Percentiles rank a stretch among this genome's conserved stretches.
Conservation (phyloP, 2,797 vertebrate species). For the Bradypus variegatus region DNA sequence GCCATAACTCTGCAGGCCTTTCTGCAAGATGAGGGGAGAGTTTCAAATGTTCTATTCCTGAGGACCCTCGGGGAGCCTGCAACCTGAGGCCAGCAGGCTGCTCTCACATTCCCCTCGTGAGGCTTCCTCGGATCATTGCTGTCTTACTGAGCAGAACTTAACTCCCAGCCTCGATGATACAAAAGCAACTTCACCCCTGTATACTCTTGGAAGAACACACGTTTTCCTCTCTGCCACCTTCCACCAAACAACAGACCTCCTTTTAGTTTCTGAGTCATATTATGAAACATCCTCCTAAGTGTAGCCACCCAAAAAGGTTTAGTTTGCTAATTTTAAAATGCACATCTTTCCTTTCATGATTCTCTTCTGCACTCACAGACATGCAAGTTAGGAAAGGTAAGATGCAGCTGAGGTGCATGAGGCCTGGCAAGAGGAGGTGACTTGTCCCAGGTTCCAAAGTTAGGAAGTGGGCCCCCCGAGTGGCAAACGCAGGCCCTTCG, state of each 20-base stretch:
- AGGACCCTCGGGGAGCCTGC: not conserved
- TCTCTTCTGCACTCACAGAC: not conserved
- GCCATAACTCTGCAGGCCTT: accelerated
- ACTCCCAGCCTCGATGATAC: not conserved
- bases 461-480: not conserved
- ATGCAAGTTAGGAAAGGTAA: accelerated
- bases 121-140: not conserved
- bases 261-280: not conserved
- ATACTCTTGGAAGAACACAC: not conserved
- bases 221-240: not conserved
- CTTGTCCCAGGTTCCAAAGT: not conserved
- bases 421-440: accelerated
- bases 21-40: accelerated
- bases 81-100: accelerated
- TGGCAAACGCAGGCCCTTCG: too few species aligned
- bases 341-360: not conserved
- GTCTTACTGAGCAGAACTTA: too few species aligned
- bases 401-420: accelerated
- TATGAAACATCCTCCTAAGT: accelerated
- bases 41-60: accelerated
- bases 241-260: not conserved
- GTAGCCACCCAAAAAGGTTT: accelerated
- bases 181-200: accelerated
- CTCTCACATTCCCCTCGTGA: accelerated
- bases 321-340: not conserved